Base-by-base conservation (phyloP, 2,888 invertebrate species). In the Siphlonurus alternatus region DNA sequence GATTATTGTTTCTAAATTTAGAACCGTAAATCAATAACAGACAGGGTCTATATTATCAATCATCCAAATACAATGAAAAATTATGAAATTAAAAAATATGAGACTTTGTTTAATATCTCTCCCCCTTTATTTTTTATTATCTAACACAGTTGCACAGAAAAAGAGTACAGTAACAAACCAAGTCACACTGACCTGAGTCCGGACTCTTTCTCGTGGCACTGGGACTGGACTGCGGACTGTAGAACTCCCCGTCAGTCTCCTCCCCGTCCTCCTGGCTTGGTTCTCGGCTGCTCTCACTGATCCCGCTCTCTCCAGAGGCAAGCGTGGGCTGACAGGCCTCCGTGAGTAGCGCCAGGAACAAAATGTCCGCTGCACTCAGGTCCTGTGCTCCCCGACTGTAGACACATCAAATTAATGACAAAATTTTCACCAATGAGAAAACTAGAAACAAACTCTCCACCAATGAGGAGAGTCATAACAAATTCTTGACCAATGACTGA, bases 351-450 rank as follows among this genome's bases (percentile, higher is more conserved):
- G 84, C 83, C 69, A 87, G 76, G 70, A 91, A 83, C 53, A 91
- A 77, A 61, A 89, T 78, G 74, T 91, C 91, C 0, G 87, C 81
- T 0, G 89, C 80, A 56, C 83, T 81, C 25, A 91, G 73, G 67
- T 87, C 86, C 70, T 86, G 85, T 61, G 88, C 86, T 68, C 84
- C 84, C 53, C 84, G 83, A 69, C 87, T 87, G 70, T 71, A 80
- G 75, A 66, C 62, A 65, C 62, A 54, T 51, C 18, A 59, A 38
- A n/a, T n/a, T 2, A 51, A 51, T 61, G 53, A 53, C 3, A 60
- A 60, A 19, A 60, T 19, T 53, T 20, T 2, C 51, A n/a, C n/a
- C 66, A 61, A 60, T 61, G 15, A 63, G 25, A 25, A 59, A 59
- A 63, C n/a, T n/a, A n/a, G n/a, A n/a, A n/a, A 66, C n/a, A 10